Evolutionary conservation across 2,113 vertebrate species (phyloP), one percentile per base, ranked within the genome.

Genomic region (Turnix velox): DNA sequence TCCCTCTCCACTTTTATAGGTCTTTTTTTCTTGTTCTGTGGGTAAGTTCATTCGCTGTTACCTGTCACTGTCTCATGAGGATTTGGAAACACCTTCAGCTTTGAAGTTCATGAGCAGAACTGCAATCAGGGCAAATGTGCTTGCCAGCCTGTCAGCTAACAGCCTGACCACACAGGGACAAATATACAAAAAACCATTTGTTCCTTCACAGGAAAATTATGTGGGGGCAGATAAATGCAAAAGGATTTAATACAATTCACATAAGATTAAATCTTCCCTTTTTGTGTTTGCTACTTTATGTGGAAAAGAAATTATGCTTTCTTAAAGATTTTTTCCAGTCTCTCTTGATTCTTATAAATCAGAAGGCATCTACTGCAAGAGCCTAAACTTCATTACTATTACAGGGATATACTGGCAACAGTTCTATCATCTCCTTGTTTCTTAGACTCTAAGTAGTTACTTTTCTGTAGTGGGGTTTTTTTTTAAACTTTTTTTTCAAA

Each of bases 101-200:
- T 69, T 69, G n/a, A 49, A 54, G 25, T 49, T 87, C 67, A 35
- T 2, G 1, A 15, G 27, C 40, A 49, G 78, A 79, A 48, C 28
- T 31, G 48, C 12, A 57, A 31, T 14, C 4, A 49, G 46, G 15
- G 19, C 5, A 84, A 31, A 87, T 11, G 9, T 37, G 4, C 40
- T 68, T 2, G 0, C 16, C 1, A 1, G 9, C 37, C 25, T 57
- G 19, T 25, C 2, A 10, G 68, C 18, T 18, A 72, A 20, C 5
- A 65, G 22, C 48, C 48, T 0, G 0, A 40, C 30, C 33, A 46
- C 0, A 0, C 16, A 71, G 59, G 71, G 30, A 55, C 28, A 73
- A 40, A 71, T 13, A 79, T 14, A 51, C 5, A 23, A 13, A 83
- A 81, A 49, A 18, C 3, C 4, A 57, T 58, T 77, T 78, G 12